phyloP scores from a whole-genome alignment of 2,888 invertebrate genomes.

The Nudaria mundana region DNA sequence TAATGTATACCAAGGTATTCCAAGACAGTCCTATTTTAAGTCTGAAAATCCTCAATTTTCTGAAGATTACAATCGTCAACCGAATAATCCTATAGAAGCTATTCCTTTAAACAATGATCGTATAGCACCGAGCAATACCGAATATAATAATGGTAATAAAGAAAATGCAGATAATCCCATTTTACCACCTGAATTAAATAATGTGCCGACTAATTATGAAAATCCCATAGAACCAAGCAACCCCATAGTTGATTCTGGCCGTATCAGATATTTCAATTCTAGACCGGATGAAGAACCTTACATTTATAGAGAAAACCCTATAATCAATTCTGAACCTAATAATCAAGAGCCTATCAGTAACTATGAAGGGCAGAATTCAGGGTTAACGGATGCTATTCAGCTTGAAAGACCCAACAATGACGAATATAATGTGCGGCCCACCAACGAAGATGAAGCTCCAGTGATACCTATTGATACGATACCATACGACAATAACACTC shows the following conservation, averaged over 20 bases:
- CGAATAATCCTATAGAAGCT: background rate
- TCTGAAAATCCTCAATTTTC: background rate
- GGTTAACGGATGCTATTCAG: background rate
- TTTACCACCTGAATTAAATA: background rate
- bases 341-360: slow-evolving; percentile 1
- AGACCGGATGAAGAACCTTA: background rate
- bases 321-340: slow-evolving; percentile 1
- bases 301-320: background rate
- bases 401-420: background rate
- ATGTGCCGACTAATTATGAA: background rate
- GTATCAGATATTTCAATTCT: background rate
- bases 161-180: background rate
- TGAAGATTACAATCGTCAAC: background rate
- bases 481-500: background rate
- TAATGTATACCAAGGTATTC: background rate
- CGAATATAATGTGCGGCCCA: background rate
- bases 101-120: background rate
- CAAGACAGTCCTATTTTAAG: background rate
- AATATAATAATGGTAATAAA: background rate
- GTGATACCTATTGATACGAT: background rate
- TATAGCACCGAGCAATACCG: background rate
- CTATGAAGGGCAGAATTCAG: slow-evolving; percentile 7
- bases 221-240: background rate
- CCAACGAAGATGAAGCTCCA: background rate
- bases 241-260: background rate